A percentile compares a stretch with the other conserved stretches of the same genome.
Conservation (phyloP, 1,140 invertebrate species). For the Plectus sambesii region DNA sequence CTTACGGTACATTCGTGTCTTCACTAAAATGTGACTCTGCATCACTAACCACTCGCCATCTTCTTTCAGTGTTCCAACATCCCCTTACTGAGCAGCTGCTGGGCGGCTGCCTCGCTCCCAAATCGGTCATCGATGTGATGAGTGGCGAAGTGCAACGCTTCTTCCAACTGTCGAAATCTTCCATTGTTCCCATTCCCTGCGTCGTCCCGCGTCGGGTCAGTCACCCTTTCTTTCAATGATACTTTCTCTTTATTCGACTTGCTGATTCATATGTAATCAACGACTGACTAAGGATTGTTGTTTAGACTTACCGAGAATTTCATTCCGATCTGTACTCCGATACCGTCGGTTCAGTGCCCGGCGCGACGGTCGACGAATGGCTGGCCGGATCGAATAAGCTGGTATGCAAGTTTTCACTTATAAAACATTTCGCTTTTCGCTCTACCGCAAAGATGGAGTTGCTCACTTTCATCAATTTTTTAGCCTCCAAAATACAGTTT, state of each 20-base stretch:
- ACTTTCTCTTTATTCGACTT: conserved; percentile 62
- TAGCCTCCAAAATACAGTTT: no score
- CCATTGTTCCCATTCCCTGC: conserved; percentile 35
- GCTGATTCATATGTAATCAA: conserved; percentile 89
- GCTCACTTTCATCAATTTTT: no score
- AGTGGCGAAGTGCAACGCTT: conserved; percentile 47
- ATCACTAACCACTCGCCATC: background rate
- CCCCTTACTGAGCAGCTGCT: conserved; percentile 49
- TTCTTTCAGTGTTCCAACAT: conserved; percentile 14
- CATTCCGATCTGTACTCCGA: conserved; percentile 83
- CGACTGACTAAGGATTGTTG: conserved; percentile 92
- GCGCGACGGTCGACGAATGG: conserved; percentile 72
- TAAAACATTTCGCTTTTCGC: no score
- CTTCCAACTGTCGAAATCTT: conserved; percentile 43
- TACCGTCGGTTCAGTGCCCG: conserved; percentile 66
- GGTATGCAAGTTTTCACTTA: no score
- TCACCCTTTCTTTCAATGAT: conserved; percentile 4
- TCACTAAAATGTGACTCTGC: no score
- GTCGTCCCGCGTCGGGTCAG: conserved; percentile 31
- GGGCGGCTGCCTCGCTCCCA: conserved; percentile 46
- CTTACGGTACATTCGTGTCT: conserved; percentile 17
- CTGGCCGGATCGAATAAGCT: conserved; percentile 55
- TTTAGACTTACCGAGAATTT: conserved; percentile 64
- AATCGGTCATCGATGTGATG: conserved; percentile 48
- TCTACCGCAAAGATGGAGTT: no score